Conservation (phyloP, 2,797 vertebrate genomes). For the Poecile montanus region DNA sequence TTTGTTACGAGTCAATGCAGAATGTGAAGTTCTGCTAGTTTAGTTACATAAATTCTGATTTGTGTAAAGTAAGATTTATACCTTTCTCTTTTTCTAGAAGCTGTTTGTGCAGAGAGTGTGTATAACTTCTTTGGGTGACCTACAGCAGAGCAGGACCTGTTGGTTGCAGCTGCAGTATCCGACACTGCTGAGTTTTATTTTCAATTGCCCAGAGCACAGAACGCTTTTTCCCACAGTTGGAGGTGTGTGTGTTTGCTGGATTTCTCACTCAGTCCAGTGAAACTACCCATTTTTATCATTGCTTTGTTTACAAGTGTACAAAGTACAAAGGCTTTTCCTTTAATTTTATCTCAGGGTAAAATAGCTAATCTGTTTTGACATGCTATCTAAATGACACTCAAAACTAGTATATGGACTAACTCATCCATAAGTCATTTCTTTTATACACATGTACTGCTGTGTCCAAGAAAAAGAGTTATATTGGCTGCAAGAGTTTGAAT, state of each 20-base stretch:
- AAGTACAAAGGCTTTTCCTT: conserved; percentile 57
- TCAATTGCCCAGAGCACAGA: background rate
- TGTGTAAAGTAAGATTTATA: background rate
- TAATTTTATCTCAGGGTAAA: conserved; percentile 71
- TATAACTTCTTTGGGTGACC: background rate
- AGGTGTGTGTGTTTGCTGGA: background rate
- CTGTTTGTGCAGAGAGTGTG: background rate
- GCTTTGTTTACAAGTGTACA: conserved; percentile 80
- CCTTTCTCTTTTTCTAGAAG: background rate
- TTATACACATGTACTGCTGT: conserved; percentile 80
- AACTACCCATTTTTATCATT: conserved; percentile 11
- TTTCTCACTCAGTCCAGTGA: conserved; percentile 15
- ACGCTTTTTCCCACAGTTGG: background rate
- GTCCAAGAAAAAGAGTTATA: conserved; percentile 83
- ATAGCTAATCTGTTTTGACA: conserved; percentile 86
- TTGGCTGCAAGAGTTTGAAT: conserved; percentile 88
- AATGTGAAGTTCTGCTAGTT: background rate
- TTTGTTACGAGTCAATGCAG: background rate
- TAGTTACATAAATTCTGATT: background rate
- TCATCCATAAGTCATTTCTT: conserved; percentile 95
- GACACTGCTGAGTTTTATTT: background rate
- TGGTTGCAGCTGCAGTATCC: background rate
- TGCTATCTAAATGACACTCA: conserved; percentile 85
- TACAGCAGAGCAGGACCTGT: background rate
- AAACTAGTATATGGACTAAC: conserved; percentile 85